phyloP scores from a whole-genome alignment of 2,113 vertebrate species.

The Notarius quadriscutis region DNA sequence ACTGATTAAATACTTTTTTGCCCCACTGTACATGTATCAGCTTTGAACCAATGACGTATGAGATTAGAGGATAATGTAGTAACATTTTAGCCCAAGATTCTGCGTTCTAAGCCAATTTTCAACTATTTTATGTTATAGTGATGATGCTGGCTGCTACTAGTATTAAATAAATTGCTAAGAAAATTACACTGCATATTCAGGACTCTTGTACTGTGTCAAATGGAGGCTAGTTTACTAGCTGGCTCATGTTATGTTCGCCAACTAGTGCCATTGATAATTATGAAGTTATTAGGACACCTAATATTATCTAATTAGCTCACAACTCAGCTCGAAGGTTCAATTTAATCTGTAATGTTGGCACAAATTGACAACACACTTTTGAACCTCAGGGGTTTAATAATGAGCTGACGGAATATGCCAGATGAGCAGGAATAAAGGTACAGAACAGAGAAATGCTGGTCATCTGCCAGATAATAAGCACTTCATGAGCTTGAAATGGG shows the following conservation, averaged over 20 bases:
- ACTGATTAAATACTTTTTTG: too few relatives aligned
- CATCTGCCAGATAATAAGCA: not conserved
- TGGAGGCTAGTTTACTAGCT: not conserved
- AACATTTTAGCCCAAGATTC: not conserved
- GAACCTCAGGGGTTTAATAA: not conserved
- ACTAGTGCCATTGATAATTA: not conserved
- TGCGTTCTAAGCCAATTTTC: not conserved
- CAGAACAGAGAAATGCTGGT: not conserved
- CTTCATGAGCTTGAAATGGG: not conserved
- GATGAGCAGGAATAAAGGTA: not conserved
- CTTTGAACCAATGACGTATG: not conserved
- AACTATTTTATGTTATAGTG: not conserved
- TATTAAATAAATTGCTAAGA: not conserved
- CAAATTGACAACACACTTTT: not conserved
- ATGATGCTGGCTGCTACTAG: not conserved
- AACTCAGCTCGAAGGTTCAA: not conserved
- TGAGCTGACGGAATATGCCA: slow-evolving; percentile 10
- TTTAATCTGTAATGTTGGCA: slow-evolving; percentile 9
- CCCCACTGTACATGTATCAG: too few relatives aligned
- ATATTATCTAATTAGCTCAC: not conserved
- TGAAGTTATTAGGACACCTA: not conserved
- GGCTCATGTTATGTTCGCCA: not conserved
- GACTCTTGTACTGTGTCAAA: not conserved
- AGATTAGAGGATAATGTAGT: not conserved
- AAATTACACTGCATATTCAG: not conserved